phyloP scores from a whole-genome alignment of 2,113 vertebrate genomes.

The Coptodon rendalli region DNA sequence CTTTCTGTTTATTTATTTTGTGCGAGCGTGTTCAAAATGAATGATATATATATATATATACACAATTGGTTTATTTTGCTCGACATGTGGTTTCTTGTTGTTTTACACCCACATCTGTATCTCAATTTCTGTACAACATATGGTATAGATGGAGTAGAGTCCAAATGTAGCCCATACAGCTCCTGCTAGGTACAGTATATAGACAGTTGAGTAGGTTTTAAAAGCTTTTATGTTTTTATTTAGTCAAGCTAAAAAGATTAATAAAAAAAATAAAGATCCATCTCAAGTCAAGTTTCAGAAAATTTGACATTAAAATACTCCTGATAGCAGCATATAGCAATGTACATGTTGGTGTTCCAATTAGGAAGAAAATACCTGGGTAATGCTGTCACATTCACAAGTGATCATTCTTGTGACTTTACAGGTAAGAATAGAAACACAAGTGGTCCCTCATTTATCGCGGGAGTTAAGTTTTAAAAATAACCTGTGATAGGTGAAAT shows the following conservation, averaged over 20 bases:
- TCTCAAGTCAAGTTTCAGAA: not conserved
- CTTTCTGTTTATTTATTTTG: not conserved
- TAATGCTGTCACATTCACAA: not conserved
- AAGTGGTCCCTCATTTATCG: not conserved
- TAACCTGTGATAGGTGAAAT: not conserved
- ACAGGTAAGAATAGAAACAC: not conserved
- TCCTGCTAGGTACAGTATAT: not conserved
- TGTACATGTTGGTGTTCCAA: not conserved
- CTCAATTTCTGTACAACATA: not conserved
- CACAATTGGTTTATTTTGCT: not conserved
- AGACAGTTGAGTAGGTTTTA: not conserved
- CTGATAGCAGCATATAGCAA: not conserved
- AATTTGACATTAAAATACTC: not conserved
- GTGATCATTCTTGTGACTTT: not conserved
- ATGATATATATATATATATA: no score
- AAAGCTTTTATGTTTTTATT: not conserved
- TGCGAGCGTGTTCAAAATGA: not conserved
- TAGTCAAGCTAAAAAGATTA: not conserved
- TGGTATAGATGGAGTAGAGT: not conserved
- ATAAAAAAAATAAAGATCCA: not conserved
- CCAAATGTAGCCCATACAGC: not conserved
- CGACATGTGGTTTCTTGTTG: not conserved
- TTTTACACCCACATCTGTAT: not conserved
- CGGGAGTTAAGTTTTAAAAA: not conserved
- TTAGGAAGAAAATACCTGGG: not conserved